These are phyloP conservation scores for Lates calcarifer DNA, from an alignment of 2,113 vertebrate genomes.

Conservation along the genomic window DNA sequence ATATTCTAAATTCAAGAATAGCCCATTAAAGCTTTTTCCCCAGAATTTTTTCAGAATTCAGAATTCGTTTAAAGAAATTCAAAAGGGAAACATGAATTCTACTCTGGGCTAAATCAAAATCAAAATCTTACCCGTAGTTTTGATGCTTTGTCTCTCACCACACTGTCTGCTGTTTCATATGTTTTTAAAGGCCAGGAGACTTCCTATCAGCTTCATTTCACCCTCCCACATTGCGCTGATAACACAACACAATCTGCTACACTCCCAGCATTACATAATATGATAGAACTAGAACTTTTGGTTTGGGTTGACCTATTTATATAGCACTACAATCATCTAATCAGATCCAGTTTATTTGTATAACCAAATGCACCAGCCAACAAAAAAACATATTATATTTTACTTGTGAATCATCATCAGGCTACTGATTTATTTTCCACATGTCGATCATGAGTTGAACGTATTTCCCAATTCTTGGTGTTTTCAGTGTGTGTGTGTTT, in stretches of 20 bases:
- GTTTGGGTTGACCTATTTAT: background rate
- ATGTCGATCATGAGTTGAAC: background rate
- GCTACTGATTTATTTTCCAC: background rate
- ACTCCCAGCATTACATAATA: constrained; percentile 45
- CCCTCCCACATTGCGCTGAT: background rate
- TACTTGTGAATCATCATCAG: background rate
- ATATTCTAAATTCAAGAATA: too few relatives aligned
- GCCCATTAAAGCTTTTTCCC: too few relatives aligned
- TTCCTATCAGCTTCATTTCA: constrained; percentile 15
- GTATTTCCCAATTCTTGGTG: too few relatives aligned
- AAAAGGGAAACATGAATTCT: background rate
- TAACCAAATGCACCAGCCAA: too few relatives aligned
- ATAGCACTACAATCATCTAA: background rate
- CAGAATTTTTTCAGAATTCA: too few relatives aligned
- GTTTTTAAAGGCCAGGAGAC: constrained; percentile 32
- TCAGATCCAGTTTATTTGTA: too few relatives aligned
- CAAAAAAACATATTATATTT: too few relatives aligned
- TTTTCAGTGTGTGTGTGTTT: too few relatives aligned
- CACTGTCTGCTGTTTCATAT: background rate
- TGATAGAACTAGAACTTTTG: background rate
- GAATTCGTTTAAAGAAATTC: too few relatives aligned
- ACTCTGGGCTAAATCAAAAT: background rate
- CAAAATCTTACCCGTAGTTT: constrained; percentile 34
- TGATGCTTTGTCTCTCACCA: background rate
- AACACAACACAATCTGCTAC: constrained; percentile 21